Evolutionary conservation across 2,113 vertebrate genomes (phyloP), one percentile per base, ranked within the genome.

Genomic region (Anser cygnoides): DNA sequence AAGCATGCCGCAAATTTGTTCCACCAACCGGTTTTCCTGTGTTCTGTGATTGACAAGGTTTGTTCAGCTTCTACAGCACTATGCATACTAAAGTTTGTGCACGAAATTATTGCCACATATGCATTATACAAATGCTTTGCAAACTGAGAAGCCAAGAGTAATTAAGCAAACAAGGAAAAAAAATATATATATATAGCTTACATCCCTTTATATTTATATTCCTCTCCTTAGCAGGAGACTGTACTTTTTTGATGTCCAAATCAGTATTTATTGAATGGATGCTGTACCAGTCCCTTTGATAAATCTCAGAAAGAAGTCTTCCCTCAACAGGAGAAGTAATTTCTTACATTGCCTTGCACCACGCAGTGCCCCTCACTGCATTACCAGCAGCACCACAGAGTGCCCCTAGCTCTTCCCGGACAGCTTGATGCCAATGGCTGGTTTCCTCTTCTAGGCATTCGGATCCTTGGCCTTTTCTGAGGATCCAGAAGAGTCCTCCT

Each of bases 1-100:
- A 90, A 94, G 92, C 90, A 93, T 93, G 79, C 80, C 90, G 73
- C 23, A 81, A 82, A 96, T 93, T 94, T 87, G 89, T 96, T 95
- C 95, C 92, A 91, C 70, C 76, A 68, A 78, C 90, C 93, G 76
- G 66, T 87, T 95, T 94, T 90, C 62, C 80, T 89, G 70, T 91
- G 77, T 89, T 95, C 4, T 0, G 4, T 90, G 90, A 87, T 39
- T 92, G 92, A 96, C 95, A 95, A 82, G 62, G 35, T 82, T 96
- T 94, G 84, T 95, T 92, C 58, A 82, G 61, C 54, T 91, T 87
- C 66, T 54, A 20, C 8, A 6, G 13, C 52, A 18, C 73, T 29
- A 46, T 1, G 5, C 0, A 0, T 62, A 31, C 79, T 84, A 3
- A 93, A 84, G 73, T 75, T 78, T 82, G n/a, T 84, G 66, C 84